Evolutionary conservation across 2,113 vertebrate species (phyloP).

Genomic region (Caranx ignobilis): DNA sequence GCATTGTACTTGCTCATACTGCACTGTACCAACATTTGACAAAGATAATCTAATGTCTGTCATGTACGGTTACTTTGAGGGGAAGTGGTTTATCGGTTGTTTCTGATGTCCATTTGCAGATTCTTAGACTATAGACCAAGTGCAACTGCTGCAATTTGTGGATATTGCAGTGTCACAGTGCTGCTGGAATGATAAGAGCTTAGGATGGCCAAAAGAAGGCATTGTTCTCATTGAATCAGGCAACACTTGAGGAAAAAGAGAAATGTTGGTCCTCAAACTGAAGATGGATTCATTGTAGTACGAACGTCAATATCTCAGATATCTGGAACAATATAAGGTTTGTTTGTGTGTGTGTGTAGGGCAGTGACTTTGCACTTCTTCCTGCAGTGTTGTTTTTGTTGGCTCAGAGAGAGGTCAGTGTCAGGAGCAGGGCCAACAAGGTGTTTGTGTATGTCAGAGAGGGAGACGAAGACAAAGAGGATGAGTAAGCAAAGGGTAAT

Average conservation of each 20-base stretch:
- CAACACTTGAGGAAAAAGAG: too few relatives aligned
- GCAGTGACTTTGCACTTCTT: too few relatives aligned
- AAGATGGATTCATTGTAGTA: not conserved
- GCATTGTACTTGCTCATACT: not conserved
- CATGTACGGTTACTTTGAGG: not conserved
- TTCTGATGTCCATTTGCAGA: not conserved
- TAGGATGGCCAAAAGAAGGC: not conserved
- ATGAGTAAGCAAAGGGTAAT: not conserved
- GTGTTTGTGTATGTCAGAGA: not conserved
- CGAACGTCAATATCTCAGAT: not conserved
- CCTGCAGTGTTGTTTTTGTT: too few relatives aligned
- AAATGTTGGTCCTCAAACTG: not conserved
- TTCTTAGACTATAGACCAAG: too few relatives aligned
- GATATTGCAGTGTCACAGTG: not conserved
- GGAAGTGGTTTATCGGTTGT: conserved; percentile 3
- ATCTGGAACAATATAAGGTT: not conserved
- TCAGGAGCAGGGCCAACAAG: not conserved
- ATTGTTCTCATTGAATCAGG: not conserved
- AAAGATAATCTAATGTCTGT: not conserved
- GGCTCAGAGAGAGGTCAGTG: too few relatives aligned
- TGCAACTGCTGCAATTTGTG: not conserved
- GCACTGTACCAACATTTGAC: not conserved
- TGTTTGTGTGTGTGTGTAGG: not conserved
- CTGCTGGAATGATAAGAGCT: not conserved
- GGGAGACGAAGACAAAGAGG: too few relatives aligned